These are phyloP conservation scores for Parthenolecanium corni DNA, from an alignment of 2,888 invertebrate genomes.

Conservation along the genomic window DNA sequence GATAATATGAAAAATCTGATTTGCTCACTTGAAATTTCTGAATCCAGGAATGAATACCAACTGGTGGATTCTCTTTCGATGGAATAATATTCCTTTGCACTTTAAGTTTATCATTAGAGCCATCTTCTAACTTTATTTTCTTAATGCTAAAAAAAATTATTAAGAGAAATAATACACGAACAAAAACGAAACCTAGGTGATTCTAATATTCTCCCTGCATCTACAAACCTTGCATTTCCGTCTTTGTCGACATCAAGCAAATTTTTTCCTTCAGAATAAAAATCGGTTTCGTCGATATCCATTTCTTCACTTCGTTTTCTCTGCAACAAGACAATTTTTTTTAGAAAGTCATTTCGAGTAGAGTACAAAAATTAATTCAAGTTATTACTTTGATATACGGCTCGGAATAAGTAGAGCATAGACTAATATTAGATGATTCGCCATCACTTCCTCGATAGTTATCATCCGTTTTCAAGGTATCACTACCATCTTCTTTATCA, in stretches of 20 bases:
- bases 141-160: background rate
- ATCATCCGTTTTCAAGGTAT: slow-evolving; percentile 10
- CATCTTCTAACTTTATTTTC: slow-evolving; percentile 21
- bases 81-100: slow-evolving; percentile 47
- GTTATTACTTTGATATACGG: slow-evolving; percentile 23
- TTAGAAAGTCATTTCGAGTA: background rate
- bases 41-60: slow-evolving; percentile 63
- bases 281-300: slow-evolving; percentile 10
- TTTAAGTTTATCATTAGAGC: slow-evolving; percentile 27
- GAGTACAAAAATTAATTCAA: background rate
- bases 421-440: slow-evolving; percentile 18
- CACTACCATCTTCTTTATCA: slow-evolving; percentile 2
- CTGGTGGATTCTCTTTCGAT: slow-evolving; percentile 67
- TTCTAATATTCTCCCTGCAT: no score
- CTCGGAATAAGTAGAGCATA: slow-evolving; percentile 7
- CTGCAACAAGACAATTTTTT: background rate
- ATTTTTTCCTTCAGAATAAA: background rate
- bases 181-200: background rate
- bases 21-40: slow-evolving; percentile 53
- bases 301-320: slow-evolving; percentile 19
- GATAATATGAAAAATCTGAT: background rate
- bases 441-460: slow-evolving; percentile 10
- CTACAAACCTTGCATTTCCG: background rate
- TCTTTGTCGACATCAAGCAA: slow-evolving; percentile 3
- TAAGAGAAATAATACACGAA: background rate